Evolutionary conservation across 2,113 vertebrate genomes (phyloP).

Genomic region (Anolis carolinensis): DNA sequence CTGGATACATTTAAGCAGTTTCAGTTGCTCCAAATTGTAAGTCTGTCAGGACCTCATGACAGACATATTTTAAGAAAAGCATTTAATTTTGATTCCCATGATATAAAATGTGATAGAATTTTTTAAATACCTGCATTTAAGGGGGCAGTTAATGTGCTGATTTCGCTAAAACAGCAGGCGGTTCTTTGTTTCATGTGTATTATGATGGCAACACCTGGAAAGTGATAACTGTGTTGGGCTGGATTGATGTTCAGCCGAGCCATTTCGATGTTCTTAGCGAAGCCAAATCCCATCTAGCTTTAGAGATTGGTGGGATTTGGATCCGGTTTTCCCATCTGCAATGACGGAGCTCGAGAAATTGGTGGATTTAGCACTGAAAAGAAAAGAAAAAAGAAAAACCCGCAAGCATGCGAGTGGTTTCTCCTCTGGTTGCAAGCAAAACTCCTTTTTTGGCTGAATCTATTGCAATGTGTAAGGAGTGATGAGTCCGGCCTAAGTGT

Average conservation of each 20-base stretch:
- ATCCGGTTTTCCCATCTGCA: background rate
- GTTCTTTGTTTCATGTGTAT: background rate
- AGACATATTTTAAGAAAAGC: no score
- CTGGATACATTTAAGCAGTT: no score
- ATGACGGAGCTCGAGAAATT: background rate
- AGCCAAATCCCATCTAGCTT: background rate
- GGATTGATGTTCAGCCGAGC: background rate
- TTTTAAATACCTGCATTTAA: no score
- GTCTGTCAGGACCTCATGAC: no score
- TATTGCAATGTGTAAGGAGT: background rate
- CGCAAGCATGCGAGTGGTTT: background rate
- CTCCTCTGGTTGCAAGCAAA: no score
- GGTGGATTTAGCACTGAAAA: no score
- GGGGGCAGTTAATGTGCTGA: background rate
- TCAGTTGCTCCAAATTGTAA: no score
- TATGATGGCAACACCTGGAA: background rate
- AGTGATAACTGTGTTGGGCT: background rate
- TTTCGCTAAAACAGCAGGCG: background rate
- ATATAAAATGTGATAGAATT: no score
- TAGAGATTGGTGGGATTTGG: background rate
- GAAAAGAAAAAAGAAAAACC: background rate
- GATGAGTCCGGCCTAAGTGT: background rate
- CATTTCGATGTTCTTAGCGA: background rate
- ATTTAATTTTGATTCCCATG: no score
- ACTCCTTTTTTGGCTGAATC: background rate